Evolutionary conservation across 2,888 invertebrate species (phyloP), one percentile per base, ranked within the genome.

Genomic region (Clivina fossor): DNA sequence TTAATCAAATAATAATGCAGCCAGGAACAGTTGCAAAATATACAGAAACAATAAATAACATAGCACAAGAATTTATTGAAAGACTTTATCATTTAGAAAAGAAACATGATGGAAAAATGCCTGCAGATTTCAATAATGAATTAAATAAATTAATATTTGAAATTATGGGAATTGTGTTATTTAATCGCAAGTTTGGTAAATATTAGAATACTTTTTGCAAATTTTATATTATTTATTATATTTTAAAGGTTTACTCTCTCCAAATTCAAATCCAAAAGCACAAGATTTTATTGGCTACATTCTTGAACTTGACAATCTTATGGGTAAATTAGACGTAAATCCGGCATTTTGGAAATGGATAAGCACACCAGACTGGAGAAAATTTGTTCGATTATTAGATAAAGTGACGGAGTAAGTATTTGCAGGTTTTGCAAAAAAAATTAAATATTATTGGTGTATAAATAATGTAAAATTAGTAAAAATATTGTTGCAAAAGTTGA

Each of bases 1-100:
- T 78, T 1, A 79, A 80, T 63, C 76, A 76, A 57, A 73, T 78
- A 57, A 70, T 82, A 70, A 74, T 81, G 77, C 70, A 77, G 57
- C 80, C 80, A 1, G 70, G 72, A 56, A 63, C 63, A 3, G 62
- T 62, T 1, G 61, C 63, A 26, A 63, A 64, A 33, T 72, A 73
- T 56, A 63, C 66, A 3, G 56, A 58, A 1, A 63, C 60, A 15
- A 68, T 72, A 58, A 66, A 70, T 49, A 53, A 58, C 2, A 66
- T 72, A 1, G 67, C 70, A 2, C 60, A 63, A 33, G 66, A 66
- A 32, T 63, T 71, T 18, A 40, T 69, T 1, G 54, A 63, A 5
- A 62, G 60, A 22, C 63, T 67, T 5, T 49, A 56, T 41, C 46
- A 58, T 37, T 61, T 64, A 13, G 24, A 61, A 1, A 37, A 58